Evolutionary conservation across 1,140 invertebrate genomes (phyloP).

Genomic region (Drosophila subobscura): DNA sequence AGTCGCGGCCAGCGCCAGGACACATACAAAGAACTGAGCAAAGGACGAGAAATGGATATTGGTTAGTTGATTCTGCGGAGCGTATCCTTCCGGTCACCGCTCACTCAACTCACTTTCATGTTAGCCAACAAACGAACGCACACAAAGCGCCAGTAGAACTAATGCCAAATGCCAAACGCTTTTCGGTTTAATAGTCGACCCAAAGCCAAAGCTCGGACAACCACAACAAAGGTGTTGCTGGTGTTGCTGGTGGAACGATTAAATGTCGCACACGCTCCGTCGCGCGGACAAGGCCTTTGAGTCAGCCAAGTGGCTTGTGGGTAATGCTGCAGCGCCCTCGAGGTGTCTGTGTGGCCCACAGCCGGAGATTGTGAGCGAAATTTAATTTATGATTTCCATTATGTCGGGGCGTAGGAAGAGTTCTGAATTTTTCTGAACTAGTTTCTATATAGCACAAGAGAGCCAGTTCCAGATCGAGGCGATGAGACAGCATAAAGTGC

Average conservation of each 20-base stretch:
- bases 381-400: slow-evolving; percentile 70
- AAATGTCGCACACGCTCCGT: slow-evolving; percentile 33
- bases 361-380: slow-evolving; percentile 34
- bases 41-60: slow-evolving; percentile 18
- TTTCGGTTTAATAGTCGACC: slow-evolving; percentile 61
- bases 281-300: slow-evolving; percentile 30
- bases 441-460: slow-evolving; percentile 43
- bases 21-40: slow-evolving; percentile 66
- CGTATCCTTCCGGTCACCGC: slow-evolving; percentile 12
- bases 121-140: slow-evolving; percentile 42
- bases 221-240: slow-evolving; percentile 40
- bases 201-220: slow-evolving; percentile 27
- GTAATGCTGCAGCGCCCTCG: slow-evolving; percentile 12
- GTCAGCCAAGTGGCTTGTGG: slow-evolving; percentile 11
- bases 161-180: slow-evolving; percentile 60
- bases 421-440: slow-evolving; percentile 53
- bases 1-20: slow-evolving; percentile 63
- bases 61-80: background rate
- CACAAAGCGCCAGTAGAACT: slow-evolving; percentile 61
- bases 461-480: background rate
- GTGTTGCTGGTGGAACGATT: slow-evolving; percentile 13
- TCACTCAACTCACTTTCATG: slow-evolving; percentile 78
- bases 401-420: slow-evolving; percentile 54
- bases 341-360: slow-evolving; percentile 8
- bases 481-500: slow-evolving; percentile 14